Conservation (phyloP, 2,113 vertebrate species). For the Halcyon senegalensis region DNA sequence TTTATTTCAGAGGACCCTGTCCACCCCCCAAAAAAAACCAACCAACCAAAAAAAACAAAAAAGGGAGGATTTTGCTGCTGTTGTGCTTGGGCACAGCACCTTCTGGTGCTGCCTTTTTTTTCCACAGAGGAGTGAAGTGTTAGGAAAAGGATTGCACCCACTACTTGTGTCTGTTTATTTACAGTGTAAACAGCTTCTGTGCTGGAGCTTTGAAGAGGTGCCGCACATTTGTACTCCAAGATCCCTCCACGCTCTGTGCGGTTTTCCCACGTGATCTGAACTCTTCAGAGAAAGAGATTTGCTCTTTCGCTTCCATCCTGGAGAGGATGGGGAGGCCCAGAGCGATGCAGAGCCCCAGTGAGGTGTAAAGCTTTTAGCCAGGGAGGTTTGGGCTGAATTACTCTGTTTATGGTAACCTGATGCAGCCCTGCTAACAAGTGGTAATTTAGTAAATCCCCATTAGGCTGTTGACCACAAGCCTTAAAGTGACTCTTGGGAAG, state of each 20-base stretch:
- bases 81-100: rapidly evolving
- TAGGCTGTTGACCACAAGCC: not conserved
- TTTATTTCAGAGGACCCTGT: not conserved
- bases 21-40: rapidly evolving
- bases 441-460: slow-evolving; percentile 23
- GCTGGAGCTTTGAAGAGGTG: slow-evolving; percentile 67
- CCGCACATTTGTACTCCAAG: slow-evolving; percentile 37
- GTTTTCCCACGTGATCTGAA: slow-evolving; percentile 59
- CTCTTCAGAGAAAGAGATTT: not conserved
- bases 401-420: not conserved
- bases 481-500: not conserved
- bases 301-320: not conserved
- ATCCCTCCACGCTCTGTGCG: slow-evolving; percentile 47
- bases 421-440: not conserved
- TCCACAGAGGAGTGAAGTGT: not conserved
- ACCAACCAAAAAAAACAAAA: not conserved
- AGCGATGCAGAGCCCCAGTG: not conserved
- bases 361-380: not conserved
- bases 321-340: not conserved
- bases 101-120: not conserved
- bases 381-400: slow-evolving; percentile 31
- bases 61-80: not conserved
- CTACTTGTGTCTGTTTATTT: slow-evolving; percentile 68
- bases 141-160: slow-evolving; percentile 18
- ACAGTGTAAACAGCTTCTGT: slow-evolving; percentile 68